A percentile compares a stretch with the other conserved stretches of the same genome.
phyloP scores from a whole-genome alignment of 2,113 vertebrate genomes.

The Caranx ignobilis region DNA sequence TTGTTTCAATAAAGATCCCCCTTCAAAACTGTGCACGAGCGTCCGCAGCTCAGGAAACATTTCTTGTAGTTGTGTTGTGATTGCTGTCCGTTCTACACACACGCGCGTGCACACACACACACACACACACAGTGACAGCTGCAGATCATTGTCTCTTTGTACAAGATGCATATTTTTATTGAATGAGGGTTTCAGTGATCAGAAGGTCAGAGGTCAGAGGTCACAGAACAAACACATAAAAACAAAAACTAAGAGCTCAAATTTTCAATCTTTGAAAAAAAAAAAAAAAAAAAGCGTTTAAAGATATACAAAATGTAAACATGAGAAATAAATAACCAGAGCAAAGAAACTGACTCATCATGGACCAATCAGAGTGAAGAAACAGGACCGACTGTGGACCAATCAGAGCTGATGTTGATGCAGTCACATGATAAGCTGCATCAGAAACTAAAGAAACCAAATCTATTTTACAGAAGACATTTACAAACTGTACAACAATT shows the following conservation, averaged over 20 bases:
- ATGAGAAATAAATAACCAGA: conserved; percentile 98
- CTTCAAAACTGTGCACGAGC: no score
- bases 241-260: conserved; percentile 87
- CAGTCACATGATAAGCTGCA: conserved; percentile 30
- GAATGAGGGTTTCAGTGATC: conserved; percentile 85
- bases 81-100: no score
- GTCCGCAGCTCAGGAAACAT: no score
- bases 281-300: conserved; percentile 80
- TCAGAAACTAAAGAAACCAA: conserved; percentile 91
- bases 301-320: conserved; percentile 98
- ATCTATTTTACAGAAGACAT: conserved; percentile 92
- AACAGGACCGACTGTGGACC: conserved; percentile 80
- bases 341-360: neutral
- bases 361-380: conserved; percentile 83
- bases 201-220: conserved; percentile 63
- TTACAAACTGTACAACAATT: conserved; percentile 50
- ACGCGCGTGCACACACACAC: no score
- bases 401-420: conserved; percentile 21
- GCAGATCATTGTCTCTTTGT: neutral
- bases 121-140: neutral
- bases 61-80: no score
- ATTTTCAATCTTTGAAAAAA: conserved; percentile 88
- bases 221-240: conserved; percentile 57
- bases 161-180: conserved; percentile 30
- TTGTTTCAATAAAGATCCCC: no score